These are phyloP conservation scores for Papilio dardanus DNA, from an alignment of 1,140 invertebrate genomes.

Conservation along the genomic window DNA sequence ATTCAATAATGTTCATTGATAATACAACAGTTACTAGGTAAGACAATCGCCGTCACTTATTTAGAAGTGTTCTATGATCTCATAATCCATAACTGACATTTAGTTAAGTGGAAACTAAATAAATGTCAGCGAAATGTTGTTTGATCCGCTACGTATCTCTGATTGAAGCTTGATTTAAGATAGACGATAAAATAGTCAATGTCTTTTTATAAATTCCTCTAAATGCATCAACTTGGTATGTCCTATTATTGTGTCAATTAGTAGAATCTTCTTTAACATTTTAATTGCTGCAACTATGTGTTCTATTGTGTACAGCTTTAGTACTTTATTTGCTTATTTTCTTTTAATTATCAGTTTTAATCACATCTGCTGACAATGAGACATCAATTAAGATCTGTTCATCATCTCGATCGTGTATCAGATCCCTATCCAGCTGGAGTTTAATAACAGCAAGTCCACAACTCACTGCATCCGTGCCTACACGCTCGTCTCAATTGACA, in stretches of 20 bases:
- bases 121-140: conserved; percentile 53
- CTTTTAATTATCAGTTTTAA: conserved; percentile 25
- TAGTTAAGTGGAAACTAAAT: conserved; percentile 54
- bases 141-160: not conserved
- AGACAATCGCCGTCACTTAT: conserved; percentile 44
- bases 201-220: not conserved
- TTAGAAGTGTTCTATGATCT: conserved; percentile 40
- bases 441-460: conserved; percentile 77
- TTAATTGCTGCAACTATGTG: not conserved
- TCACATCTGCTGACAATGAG: conserved; percentile 26
- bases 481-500: conserved; percentile 76
- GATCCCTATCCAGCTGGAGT: conserved; percentile 67
- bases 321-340: not conserved
- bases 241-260: conserved; percentile 20
- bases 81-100: conserved; percentile 65
- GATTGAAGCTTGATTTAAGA: conserved; percentile 5
- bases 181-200: not conserved
- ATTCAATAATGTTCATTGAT: not conserved
- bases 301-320: not conserved
- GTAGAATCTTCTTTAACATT: conserved; percentile 17
- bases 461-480: conserved; percentile 69
- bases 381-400: conserved; percentile 43
- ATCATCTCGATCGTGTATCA: conserved; percentile 62
- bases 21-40: conserved; percentile 36
- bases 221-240: not conserved